Conservation (phyloP, 2,113 vertebrate species). For the Ammodramus savannarum region DNA sequence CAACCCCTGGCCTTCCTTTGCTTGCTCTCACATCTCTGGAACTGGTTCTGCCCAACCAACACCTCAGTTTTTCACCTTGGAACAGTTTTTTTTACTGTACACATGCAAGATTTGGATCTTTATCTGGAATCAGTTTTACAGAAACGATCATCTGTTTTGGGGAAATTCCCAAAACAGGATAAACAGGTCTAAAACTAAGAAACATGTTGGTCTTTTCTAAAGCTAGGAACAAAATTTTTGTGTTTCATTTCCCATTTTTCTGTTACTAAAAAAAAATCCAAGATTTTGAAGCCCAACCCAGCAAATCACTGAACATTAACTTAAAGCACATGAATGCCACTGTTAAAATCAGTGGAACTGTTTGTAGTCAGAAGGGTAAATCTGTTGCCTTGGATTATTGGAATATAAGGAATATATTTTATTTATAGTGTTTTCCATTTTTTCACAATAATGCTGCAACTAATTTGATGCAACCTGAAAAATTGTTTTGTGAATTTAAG, state of each 20-base stretch:
- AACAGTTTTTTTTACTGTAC: not conserved
- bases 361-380: not conserved
- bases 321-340: not conserved
- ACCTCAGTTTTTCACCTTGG: not conserved
- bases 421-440: not conserved
- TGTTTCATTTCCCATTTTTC: not conserved
- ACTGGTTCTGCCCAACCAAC: rapidly evolving
- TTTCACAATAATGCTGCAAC: not conserved
- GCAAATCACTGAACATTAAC: not conserved
- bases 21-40: not conserved
- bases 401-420: not conserved
- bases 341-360: not conserved
- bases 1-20: rapidly evolving
- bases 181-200: not conserved
- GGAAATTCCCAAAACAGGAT: not conserved
- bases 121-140: not conserved
- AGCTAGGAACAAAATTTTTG: rapidly evolving
- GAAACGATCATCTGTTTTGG: not conserved
- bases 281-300: not conserved
- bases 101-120: not conserved
- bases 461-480: not conserved
- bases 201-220: not conserved
- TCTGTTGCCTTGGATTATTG: not conserved
- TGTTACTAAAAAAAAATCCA: not conserved
- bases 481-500: not conserved